Conservation (phyloP, 2,888 invertebrate genomes). For the Hoplodrina ambigua region DNA sequence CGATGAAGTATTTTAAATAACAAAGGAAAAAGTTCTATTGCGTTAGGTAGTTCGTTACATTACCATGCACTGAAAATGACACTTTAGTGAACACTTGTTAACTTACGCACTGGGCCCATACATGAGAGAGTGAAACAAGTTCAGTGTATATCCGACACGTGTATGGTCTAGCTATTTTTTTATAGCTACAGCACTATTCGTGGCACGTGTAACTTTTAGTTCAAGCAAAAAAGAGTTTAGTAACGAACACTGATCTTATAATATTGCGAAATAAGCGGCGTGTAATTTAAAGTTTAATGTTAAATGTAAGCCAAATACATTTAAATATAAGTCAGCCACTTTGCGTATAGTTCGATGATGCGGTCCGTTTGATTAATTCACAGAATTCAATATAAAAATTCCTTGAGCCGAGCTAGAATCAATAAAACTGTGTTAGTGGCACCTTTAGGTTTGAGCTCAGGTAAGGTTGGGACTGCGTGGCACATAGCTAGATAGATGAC, state of each 20-base stretch:
- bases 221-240: slow-evolving; percentile 11
- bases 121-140: slow-evolving; percentile 4
- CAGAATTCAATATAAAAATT: slow-evolving; percentile 6
- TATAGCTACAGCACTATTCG: slow-evolving; percentile 8
- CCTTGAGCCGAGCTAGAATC: neutral
- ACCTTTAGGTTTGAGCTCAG: slow-evolving; percentile 33
- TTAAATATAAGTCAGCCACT: neutral
- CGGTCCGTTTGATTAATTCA: neutral
- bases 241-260: neutral
- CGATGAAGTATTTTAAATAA: slow-evolving; percentile 26
- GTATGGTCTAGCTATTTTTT: slow-evolving; percentile 9
- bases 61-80: slow-evolving; percentile 11
- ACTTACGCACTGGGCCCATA: slow-evolving; percentile 15
- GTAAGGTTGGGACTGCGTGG: slow-evolving; percentile 16
- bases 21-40: slow-evolving; percentile 24
- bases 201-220: slow-evolving; percentile 31
- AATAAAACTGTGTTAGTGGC: slow-evolving; percentile 6
- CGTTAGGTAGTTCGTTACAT: slow-evolving; percentile 3
- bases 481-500: slow-evolving; percentile 47
- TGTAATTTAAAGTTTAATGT: slow-evolving; percentile 3
- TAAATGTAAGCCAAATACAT: neutral
- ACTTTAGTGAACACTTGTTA: slow-evolving; percentile 14
- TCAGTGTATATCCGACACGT: slow-evolving; percentile 17
- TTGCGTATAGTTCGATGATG: neutral
- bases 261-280: neutral